A percentile compares a stretch with the other conserved stretches of the same genome.
phyloP scores from a whole-genome alignment of 1,140 invertebrate genomes.

The Schlechtendalia chinensis region DNA sequence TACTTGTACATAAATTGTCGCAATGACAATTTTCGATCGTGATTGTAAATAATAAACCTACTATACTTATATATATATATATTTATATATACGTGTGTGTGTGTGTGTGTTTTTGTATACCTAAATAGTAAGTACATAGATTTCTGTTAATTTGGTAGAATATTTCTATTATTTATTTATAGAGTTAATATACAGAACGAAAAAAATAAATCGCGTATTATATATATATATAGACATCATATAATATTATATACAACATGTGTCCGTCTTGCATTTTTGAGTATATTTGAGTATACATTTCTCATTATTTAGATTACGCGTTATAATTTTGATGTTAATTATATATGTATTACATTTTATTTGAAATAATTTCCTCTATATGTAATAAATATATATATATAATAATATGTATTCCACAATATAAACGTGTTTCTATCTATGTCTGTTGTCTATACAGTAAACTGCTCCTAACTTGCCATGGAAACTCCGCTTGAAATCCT shows the following conservation, averaged over 20 bases:
- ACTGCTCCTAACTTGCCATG: too few species aligned
- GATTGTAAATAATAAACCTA: not conserved
- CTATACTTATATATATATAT: not conserved
- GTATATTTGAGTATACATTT: not conserved
- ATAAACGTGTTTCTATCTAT: too few species aligned
- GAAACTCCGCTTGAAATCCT: too few species aligned
- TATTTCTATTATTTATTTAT: slow-evolving; percentile 44
- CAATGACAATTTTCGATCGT: not conserved
- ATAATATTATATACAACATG: not conserved
- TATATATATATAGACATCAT: slow-evolving; percentile 18
- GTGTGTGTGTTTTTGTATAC: not conserved
- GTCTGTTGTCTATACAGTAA: too few species aligned
- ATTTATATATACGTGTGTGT: not conserved
- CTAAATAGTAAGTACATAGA: not conserved
- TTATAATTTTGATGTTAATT: too few species aligned
- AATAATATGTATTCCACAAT: too few species aligned
- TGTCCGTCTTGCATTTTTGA: not conserved
- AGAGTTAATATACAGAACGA: not conserved
- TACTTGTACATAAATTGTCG: not conserved
- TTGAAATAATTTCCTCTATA: too few species aligned
- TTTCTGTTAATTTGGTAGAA: slow-evolving; percentile 39
- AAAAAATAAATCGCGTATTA: not conserved
- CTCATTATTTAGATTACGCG: not conserved
- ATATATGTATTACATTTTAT: too few species aligned
- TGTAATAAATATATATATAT: too few species aligned